Percentiles rank a stretch among this genome's conserved stretches.
Conservation (phyloP, 2,113 vertebrate species). For the Myrmecobius fasciatus region DNA sequence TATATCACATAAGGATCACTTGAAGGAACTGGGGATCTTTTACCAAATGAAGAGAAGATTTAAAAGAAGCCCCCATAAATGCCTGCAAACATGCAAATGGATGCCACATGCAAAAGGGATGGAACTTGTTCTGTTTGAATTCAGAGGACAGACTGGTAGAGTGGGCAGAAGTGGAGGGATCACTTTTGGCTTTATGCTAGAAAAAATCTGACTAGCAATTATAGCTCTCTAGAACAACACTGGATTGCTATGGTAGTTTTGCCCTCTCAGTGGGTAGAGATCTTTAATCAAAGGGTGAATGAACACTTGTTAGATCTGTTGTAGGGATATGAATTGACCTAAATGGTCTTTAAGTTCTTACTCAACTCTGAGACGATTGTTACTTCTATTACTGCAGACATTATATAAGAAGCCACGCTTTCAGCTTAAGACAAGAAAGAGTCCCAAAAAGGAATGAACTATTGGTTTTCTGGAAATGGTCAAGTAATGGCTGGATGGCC, state of each 20-base stretch:
- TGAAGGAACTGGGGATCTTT: background rate
- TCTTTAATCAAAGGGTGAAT: background rate
- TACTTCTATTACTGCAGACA: background rate
- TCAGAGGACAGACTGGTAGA: background rate
- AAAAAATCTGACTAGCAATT: background rate
- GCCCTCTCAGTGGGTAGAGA: background rate
- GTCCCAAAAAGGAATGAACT: background rate
- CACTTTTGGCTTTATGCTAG: background rate
- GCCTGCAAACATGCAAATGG: background rate
- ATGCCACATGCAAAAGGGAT: background rate
- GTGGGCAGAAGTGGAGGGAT: background rate
- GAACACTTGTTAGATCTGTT: background rate
- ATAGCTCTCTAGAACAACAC: background rate
- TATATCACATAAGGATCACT: background rate
- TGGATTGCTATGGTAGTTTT: background rate
- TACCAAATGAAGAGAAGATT: background rate
- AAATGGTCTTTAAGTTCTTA: background rate
- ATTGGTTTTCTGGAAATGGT: background rate
- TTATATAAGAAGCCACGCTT: background rate
- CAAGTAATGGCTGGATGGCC: background rate
- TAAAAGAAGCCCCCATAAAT: background rate
- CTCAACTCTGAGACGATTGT: background rate
- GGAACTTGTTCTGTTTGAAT: background rate
- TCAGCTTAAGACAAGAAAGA: background rate
- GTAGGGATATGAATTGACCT: background rate